A percentile compares a stretch with the other conserved stretches of the same genome.
phyloP scores from a whole-genome alignment of 2,888 invertebrate species.

The Ophioninae sp. region DNA sequence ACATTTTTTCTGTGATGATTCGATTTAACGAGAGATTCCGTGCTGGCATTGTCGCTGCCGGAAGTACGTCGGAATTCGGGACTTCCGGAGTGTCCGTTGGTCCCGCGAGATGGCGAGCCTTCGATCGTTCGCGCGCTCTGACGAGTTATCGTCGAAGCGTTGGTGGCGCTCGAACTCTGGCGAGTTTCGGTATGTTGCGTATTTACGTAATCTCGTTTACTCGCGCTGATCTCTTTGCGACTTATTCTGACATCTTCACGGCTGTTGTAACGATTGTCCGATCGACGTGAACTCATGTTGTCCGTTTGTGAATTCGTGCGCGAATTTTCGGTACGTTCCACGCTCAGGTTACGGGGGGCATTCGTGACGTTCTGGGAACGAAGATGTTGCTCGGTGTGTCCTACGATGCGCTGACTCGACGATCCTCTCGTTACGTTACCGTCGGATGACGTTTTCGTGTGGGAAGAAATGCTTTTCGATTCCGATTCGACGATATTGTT shows the following conservation, averaged over 20 bases:
- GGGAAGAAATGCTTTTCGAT: conserved; percentile 70
- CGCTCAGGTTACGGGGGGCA: conserved; percentile 62
- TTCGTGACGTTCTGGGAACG: conserved; percentile 56
- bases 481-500: conserved; percentile 65
- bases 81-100: conserved; percentile 81
- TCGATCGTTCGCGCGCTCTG: conserved; percentile 78
- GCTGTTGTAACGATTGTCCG: conserved; percentile 64
- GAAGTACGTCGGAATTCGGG: conserved; percentile 83
- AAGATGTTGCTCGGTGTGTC: conserved; percentile 59
- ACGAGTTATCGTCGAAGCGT: conserved; percentile 66
- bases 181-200: conserved; percentile 70
- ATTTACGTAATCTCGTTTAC: conserved; percentile 74
- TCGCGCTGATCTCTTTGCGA: conserved; percentile 40
- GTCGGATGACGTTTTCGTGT: conserved; percentile 80
- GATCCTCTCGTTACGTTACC: conserved; percentile 79
- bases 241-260: conserved; percentile 58
- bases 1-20: conserved; percentile 88
- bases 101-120: conserved; percentile 79
- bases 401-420: conserved; percentile 60
- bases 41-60: conserved; percentile 64
- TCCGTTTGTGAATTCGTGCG: conserved; percentile 54
- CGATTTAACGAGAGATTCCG: conserved; percentile 68
- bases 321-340: conserved; percentile 63
- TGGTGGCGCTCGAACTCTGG: conserved; percentile 57
- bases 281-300: conserved; percentile 60